Evolutionary conservation across 2,797 vertebrate genomes (phyloP), one percentile per base, ranked within the genome.

Genomic region (Lemur catta): DNA sequence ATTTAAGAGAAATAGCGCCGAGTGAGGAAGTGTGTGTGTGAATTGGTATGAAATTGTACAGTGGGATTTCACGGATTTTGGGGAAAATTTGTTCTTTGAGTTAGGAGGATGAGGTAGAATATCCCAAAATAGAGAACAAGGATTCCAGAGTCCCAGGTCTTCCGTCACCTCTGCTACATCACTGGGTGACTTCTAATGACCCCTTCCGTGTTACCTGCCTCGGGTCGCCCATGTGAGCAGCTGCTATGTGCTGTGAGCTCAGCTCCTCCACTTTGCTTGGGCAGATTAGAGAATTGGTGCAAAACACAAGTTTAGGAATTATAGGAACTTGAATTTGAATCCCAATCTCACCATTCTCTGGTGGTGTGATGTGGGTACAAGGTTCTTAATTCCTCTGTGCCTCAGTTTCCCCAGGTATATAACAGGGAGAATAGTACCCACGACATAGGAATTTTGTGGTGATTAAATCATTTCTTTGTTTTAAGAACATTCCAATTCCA

Each of bases 191-290:
- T 76, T 87, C 35, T 28, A 9, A 8, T 55, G 11, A 10, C 30
- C 14, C 14, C 14, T 59, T 33, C 24, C 2, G 9, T 28, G 33
- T 6, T 26, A 2, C n/a, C 26, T 63, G 20, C 10, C 20, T 33
- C 8, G 0, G 18, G 33, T 14, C 12, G 3, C 52, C 13, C 46
- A 4, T 0, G 2, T 14, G 75, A 88, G 20, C 24, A 41, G 30
- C 2, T 0, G 0, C 48, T 4, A 0, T 26, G 10, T 35, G 30
- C 4, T 6, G 3, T 35, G 0, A 1, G 18, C 3, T 33, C 3
- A 9, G 11, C 5, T 14, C 50, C 2, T 33, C 67, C 4, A 7
- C 15, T 87, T 50, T 0, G n/a, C 65, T 75, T 30, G 65, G 38
- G 13, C 18, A 26, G 35, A 67, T 84, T 9, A 1, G 1, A 4